phyloP scores from a whole-genome alignment of 2,888 invertebrate genomes.

The Caenorhabditis plicata region DNA sequence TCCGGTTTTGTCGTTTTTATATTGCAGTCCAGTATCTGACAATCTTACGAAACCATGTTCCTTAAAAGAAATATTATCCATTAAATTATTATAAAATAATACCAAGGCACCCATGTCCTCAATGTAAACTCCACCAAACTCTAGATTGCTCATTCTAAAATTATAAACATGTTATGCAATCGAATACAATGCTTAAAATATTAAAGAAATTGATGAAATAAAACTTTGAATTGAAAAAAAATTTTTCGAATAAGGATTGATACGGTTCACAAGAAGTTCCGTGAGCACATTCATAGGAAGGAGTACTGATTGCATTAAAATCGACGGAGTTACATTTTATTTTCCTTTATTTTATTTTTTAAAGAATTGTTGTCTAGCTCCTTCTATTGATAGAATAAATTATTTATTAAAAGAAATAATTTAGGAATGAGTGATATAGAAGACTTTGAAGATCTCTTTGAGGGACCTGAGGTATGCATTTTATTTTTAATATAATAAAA shows the following conservation, averaged over 20 bases:
- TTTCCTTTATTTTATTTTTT: not conserved
- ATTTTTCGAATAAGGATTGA: too few species aligned
- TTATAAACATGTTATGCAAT: too few species aligned
- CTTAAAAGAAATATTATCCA: too few species aligned
- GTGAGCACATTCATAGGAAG: too few species aligned
- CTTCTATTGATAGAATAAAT: too few species aligned
- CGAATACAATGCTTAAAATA: too few species aligned
- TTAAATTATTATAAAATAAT: too few species aligned
- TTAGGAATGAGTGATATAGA: constrained; percentile 1
- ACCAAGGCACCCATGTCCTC: constrained; percentile 60
- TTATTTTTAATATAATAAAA: not conserved
- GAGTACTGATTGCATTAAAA: not conserved
- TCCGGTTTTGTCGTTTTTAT: constrained; percentile 93
- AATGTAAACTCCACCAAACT: constrained; percentile 48
- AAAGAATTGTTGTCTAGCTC: too few species aligned
- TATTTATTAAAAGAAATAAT: not conserved
- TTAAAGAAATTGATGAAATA: too few species aligned
- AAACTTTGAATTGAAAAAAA: too few species aligned
- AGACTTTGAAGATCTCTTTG: not conserved
- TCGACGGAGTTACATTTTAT: not conserved
- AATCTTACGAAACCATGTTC: constrained; percentile 80
- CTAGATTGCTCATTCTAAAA: constrained; percentile 22
- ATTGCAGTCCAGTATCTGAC: constrained; percentile 84
- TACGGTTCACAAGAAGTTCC: too few species aligned
- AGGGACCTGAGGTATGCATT: too few species aligned